Evolutionary conservation across 1,140 invertebrate genomes (phyloP), one percentile per base, ranked within the genome.

Genomic region (Trichonephila clavipes): DNA sequence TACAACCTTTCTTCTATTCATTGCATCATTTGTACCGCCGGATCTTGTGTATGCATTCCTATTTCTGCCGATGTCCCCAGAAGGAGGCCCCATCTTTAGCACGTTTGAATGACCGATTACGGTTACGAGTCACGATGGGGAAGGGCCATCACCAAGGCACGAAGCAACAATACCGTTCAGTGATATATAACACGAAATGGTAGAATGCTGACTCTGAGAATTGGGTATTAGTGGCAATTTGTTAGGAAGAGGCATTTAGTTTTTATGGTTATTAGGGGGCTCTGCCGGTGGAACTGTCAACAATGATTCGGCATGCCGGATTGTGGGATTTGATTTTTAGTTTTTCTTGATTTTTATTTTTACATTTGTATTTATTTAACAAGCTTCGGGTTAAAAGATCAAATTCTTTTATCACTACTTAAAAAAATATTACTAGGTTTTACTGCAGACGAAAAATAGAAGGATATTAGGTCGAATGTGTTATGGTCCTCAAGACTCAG

Each of bases 111-210:
- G 86, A 88, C 86, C 86, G 86, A 88, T 88, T 18, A 61, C 21
- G 19, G 86, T 21, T 28, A 7, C 8, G 19, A 88, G 61, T 88
- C 86, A 88, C 86, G 86, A n/a, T 24, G 40, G 51, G 51, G 8
- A 58, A 59, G 3, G 44, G 24, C 40, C 10, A 82, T 44, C 44
- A 28, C 5, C 21, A 2, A 62, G 86, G 40, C 86, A 88, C 86
- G 86, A 88, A 88, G 6, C 28, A 88, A 64, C 86, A 62, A 88
- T 88, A 88, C 62, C 86, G 61, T 34, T 85, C 86, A 88, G 86
- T 88, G 86, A 88, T 88, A 88, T 88, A 88, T 88, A 88, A 88
- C 62, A 40, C 86, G 86, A 62, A 88, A 88, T 66, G 86, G 86
- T 66, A 6, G 61, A 88, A 87, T 66, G 58, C 44, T 59, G 82